phyloP scores from a whole-genome alignment of 92 coral and sea anemone species.

The Porites lobata region DNA sequence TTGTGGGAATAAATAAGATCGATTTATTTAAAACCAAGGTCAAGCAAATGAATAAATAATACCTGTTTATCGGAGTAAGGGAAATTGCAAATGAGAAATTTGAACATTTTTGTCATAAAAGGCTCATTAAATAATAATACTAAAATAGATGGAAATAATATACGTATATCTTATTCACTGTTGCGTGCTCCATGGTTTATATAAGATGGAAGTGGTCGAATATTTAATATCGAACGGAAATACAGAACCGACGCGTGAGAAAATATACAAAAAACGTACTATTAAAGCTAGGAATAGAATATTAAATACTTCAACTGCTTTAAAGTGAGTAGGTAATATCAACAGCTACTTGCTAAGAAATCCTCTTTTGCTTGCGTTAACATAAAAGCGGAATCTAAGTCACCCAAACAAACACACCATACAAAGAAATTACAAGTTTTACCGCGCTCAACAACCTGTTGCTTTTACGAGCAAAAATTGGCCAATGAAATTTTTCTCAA shows the following conservation, averaged over 20 bases:
- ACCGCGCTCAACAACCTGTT: conserved; percentile 42
- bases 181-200: conserved; percentile 1
- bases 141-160: background rate
- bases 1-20: background rate
- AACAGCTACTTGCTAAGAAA: background rate
- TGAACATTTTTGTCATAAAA: background rate
- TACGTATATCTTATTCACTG: background rate
- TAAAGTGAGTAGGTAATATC: background rate
- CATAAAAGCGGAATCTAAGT: background rate
- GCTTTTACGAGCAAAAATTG: background rate
- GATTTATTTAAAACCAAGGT: background rate
- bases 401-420: conserved; percentile 3
- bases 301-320: background rate
- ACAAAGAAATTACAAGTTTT: background rate
- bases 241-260: background rate
- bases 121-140: background rate
- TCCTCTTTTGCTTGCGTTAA: background rate
- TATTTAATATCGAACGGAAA: background rate
- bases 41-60: conserved; percentile 30
- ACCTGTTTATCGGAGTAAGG: background rate
- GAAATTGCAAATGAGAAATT: background rate
- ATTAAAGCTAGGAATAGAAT: background rate
- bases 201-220: background rate
- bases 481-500: too few species aligned
- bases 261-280: background rate